Conservation (phyloP, 1,140 invertebrate genomes). For the Trypoxylus dichotomus region DNA sequence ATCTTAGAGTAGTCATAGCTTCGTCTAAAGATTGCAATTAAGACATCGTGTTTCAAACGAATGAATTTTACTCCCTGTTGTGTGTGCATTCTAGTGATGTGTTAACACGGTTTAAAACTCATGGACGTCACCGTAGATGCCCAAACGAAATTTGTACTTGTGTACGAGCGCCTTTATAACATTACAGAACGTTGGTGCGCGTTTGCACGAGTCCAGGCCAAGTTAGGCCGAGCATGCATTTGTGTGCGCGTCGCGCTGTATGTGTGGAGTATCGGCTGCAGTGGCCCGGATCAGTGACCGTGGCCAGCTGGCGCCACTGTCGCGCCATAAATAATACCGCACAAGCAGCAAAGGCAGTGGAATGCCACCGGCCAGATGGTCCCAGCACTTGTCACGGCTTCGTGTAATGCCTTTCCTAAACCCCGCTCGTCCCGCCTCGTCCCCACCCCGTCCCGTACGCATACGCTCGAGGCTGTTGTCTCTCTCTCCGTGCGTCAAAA, state of each 20-base stretch:
- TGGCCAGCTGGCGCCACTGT: slow-evolving; percentile 53
- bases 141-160: too few species aligned
- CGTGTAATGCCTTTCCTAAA: slow-evolving; percentile 7
- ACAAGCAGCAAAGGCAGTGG: slow-evolving; percentile 47
- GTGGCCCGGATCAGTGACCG: slow-evolving; percentile 51
- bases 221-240: not conserved
- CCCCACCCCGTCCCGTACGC: not conserved
- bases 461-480: not conserved
- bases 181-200: not conserved
- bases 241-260: not conserved
- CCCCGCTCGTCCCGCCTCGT: not conserved
- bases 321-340: slow-evolving; percentile 54
- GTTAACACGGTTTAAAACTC: too few species aligned
- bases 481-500: not conserved
- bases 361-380: slow-evolving; percentile 53
- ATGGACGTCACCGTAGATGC: too few species aligned
- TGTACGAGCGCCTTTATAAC: too few species aligned
- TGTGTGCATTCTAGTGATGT: too few species aligned
- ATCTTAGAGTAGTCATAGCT: too few species aligned
- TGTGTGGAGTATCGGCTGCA: slow-evolving; percentile 15
- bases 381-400: slow-evolving; percentile 35
- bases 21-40: too few species aligned
- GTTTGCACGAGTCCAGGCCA: not conserved
- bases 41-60: too few species aligned
- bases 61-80: too few species aligned